Conservation (phyloP, 2,113 vertebrate genomes). For the Aphyosemion australe region DNA sequence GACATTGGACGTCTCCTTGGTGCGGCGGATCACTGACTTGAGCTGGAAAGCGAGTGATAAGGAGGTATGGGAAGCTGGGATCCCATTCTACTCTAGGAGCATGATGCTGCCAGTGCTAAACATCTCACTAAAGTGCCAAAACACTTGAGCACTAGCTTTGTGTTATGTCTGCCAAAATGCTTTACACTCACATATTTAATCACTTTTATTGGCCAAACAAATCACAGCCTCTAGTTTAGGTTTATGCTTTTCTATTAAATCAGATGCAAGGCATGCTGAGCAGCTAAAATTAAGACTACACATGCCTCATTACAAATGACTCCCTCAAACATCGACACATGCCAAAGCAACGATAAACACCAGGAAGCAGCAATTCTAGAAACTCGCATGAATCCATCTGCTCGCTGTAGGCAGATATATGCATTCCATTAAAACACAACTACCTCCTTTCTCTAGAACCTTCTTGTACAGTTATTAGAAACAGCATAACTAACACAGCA, state of each 20-base stretch:
- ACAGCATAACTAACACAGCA: constrained; percentile 40
- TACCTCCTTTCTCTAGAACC: not conserved
- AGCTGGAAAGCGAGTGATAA: constrained; percentile 80
- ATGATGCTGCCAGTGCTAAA: constrained; percentile 8
- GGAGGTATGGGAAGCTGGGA: constrained; percentile 36
- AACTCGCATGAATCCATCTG: not conserved
- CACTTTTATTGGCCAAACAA: constrained; percentile 8
- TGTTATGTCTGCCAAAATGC: constrained; percentile 20
- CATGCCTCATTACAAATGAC: constrained; percentile 28
- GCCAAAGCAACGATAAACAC: constrained; percentile 33
- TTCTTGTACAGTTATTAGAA: constrained; percentile 10
- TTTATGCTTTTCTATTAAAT: constrained; percentile 19
- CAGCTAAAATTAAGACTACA: constrained; percentile 19
- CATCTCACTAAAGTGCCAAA: constrained; percentile 27
- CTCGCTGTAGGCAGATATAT: not conserved
- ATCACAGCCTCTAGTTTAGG: constrained; percentile 20
- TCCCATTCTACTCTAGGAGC: constrained; percentile 35
- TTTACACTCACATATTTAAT: constrained; percentile 12
- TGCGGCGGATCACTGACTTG: constrained; percentile 95
- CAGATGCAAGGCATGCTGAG: constrained; percentile 44
- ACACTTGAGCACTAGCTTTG: constrained; percentile 14
- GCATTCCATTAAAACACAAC: not conserved
- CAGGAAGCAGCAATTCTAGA: not conserved
- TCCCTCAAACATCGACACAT: constrained; percentile 28
- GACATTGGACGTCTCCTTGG: constrained; percentile 90